These are phyloP conservation scores for Rhizoglyphus robini DNA, from an alignment of 1,140 invertebrate species.

Conservation along the genomic window DNA sequence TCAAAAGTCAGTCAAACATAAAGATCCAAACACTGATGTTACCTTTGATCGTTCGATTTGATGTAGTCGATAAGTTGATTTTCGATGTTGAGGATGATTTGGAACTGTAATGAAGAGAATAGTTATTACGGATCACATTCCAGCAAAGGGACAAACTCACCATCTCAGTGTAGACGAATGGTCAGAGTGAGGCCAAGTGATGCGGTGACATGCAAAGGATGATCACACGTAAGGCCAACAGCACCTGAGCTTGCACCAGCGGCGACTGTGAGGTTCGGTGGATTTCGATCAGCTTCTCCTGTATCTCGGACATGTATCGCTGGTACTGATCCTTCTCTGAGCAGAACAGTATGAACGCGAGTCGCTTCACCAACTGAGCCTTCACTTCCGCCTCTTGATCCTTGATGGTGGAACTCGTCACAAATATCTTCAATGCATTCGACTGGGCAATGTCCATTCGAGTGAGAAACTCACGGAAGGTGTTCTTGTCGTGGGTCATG, in stretches of 20 bases:
- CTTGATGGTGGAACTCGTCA: conserved; percentile 43
- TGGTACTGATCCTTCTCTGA: conserved; percentile 84
- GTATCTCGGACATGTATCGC: conserved; percentile 81
- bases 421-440: conserved; percentile 41
- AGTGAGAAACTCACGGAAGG: conserved; percentile 61
- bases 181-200: conserved; percentile 80
- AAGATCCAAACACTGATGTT: not conserved
- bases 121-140: not conserved
- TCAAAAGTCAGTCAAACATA: not conserved
- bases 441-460: conserved; percentile 29
- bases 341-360: conserved; percentile 82
- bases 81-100: conserved; percentile 78
- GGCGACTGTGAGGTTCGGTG: conserved; percentile 63
- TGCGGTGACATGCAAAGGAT: conserved; percentile 70
- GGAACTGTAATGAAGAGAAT: conserved; percentile 39
- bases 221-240: conserved; percentile 77
- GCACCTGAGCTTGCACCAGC: conserved; percentile 70
- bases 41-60: conserved; percentile 9
- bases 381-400: conserved; percentile 82
- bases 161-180: conserved; percentile 82
- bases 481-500: conserved; percentile 86
- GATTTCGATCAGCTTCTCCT: conserved; percentile 76
- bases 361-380: conserved; percentile 65
- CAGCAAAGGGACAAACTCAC: conserved; percentile 30
- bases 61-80: conserved; percentile 47